These are phyloP conservation scores for Danio albolineatus DNA, from an alignment of 2,797 vertebrate species.

Conservation along the genomic window DNA sequence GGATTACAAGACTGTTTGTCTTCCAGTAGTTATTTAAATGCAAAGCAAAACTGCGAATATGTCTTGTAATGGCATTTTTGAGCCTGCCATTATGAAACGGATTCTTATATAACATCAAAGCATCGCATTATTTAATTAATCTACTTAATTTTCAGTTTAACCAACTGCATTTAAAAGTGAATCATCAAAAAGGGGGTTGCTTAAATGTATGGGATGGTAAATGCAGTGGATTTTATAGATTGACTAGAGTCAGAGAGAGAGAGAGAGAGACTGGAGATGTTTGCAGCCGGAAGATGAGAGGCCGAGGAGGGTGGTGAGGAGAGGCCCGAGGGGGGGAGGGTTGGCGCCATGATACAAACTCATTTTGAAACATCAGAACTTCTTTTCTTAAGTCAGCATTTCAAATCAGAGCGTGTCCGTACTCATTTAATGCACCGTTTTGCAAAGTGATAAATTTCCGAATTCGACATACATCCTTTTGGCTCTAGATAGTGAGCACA, in stretches of 20 bases:
- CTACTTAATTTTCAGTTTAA: constrained; percentile 25
- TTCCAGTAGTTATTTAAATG: constrained; percentile 11
- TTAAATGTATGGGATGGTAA: background rate
- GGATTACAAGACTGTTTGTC: background rate
- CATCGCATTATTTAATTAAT: constrained; percentile 28
- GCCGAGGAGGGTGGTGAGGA: constrained; percentile 33
- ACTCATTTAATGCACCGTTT: constrained; percentile 86
- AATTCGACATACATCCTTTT: constrained; percentile 86
- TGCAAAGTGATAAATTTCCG: constrained; percentile 85
- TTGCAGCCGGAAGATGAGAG: constrained; percentile 42
- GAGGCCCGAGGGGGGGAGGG: constrained; percentile 61
- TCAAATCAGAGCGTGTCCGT: constrained; percentile 83
- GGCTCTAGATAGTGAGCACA: constrained; percentile 78
- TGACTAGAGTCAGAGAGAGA: constrained; percentile 36
- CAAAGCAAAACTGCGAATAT: constrained; percentile 18
- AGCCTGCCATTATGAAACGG: background rate
- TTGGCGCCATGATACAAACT: constrained; percentile 78
- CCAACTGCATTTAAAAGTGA: constrained; percentile 14
- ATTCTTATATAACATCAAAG: constrained; percentile 26
- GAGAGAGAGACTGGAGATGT: constrained; percentile 55
- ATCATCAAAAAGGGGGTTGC: constrained; percentile 18
- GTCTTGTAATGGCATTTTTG: constrained; percentile 10
- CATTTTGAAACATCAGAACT: constrained; percentile 78
- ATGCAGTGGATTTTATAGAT: constrained; percentile 1
- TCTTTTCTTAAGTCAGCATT: constrained; percentile 88